Percentiles rank a stretch among this genome's conserved stretches.
These are phyloP conservation scores for Sebastes aleutianus DNA, from an alignment of 2,797 vertebrate species.

Conservation along the genomic window DNA sequence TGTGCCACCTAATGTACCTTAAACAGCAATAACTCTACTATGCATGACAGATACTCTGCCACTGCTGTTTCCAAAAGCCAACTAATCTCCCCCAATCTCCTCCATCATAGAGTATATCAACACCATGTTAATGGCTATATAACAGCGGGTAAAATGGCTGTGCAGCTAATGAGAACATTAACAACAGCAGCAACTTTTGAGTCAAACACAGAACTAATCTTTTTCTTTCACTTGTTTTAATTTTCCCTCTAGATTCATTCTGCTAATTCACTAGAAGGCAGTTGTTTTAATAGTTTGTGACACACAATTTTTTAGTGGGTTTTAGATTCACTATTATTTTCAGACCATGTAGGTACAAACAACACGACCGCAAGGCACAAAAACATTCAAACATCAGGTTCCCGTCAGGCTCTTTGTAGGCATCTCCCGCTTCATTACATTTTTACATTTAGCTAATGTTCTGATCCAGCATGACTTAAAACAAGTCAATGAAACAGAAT, in stretches of 20 bases:
- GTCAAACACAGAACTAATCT: neutral
- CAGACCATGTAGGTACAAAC: constrained; percentile 19
- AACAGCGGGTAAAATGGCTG: constrained; percentile 29
- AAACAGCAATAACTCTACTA: constrained; percentile 68
- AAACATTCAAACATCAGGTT: constrained; percentile 29
- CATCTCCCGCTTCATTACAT: constrained; percentile 48
- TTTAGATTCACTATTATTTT: constrained; percentile 16
- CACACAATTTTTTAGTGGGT: no score
- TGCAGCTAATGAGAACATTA: constrained; percentile 39
- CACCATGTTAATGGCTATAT: constrained; percentile 18
- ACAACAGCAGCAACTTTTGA: neutral
- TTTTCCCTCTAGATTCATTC: neutral
- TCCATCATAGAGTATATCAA: constrained; percentile 59
- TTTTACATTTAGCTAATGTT: constrained; percentile 63
- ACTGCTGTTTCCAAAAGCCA: constrained; percentile 49
- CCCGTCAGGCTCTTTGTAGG: neutral
- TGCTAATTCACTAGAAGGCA: neutral
- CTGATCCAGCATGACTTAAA: constrained; percentile 21
- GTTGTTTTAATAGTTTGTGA: neutral
- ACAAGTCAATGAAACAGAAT: constrained; percentile 27
- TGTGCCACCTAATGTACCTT: constrained; percentile 51
- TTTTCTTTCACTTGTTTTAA: constrained; percentile 11
- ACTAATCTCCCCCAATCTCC: constrained; percentile 61
- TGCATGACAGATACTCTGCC: constrained; percentile 71
- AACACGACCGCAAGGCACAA: constrained; percentile 57